Base-by-base conservation (phyloP, 2,113 vertebrate species). In the Acrocephalus arundinaceus region DNA sequence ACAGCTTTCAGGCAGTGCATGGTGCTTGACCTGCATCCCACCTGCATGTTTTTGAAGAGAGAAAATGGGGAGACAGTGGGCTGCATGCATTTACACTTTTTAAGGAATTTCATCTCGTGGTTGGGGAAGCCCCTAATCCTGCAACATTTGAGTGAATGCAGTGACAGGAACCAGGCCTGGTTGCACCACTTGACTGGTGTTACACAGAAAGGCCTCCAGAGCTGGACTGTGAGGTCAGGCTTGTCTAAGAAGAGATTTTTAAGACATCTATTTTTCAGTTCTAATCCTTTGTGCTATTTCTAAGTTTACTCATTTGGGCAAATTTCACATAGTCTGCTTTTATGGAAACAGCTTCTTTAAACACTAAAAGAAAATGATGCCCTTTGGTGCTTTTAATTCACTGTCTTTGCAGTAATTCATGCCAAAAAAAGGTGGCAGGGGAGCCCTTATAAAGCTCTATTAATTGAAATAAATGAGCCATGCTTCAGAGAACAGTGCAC, bases 391-490 rank as follows among this genome's bases (percentile, higher is more conserved):
- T 81, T 94, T 93, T 92, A 95, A 93, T 93, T 93, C 93, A 95
- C 73, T 94, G 83, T 95, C 92, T 95, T 86, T 90, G 73, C 72
- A 92, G 80, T 71, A 75, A 78, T 61, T 90, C 0, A 3, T 94
- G 68, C 75, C 75, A 61, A 79, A 83, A 73, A 59, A 73, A 72
- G 72, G 87, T 75, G 79, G 48, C 87, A 85, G 51, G 95, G 95
- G 96, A 97, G 79, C 72, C 61, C 76, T 96, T 94, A 81, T 49
- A 79, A 75, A 72, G 52, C 57, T 61, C 63, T 78, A 93, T 94
- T 95, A 96, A 96, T 96, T 96, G 93, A 96, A 96, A 96, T 87
- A 96, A 96, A 96, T 83, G 85, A 92, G 73, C 88, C 93, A 66
- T 93, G 88, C 73, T 92, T 84, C 9, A 35, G 88, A 84, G 83